A percentile compares a stretch with the other conserved stretches of the same genome.
phyloP scores from a whole-genome alignment of 2,888 invertebrate species.

The Eupithecia centaureata region DNA sequence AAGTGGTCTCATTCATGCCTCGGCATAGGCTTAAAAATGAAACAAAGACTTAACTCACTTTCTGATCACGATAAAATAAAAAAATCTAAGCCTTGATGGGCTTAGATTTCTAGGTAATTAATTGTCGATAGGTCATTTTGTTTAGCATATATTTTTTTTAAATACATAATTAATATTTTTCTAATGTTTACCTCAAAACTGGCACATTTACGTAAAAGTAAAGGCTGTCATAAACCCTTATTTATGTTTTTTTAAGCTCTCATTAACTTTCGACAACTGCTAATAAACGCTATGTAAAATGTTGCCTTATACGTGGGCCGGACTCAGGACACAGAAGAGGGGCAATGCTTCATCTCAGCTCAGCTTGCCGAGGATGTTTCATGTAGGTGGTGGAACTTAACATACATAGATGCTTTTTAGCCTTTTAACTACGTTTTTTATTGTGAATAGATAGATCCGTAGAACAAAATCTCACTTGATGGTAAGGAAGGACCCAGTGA shows the following conservation, averaged over 20 bases:
- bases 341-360: neutral
- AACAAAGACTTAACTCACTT: neutral
- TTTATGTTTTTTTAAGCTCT: conserved; percentile 26
- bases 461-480: no score
- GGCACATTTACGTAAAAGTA: neutral
- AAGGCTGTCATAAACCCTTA: conserved; percentile 21
- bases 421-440: neutral
- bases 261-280: conserved; percentile 28
- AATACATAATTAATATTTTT: neutral
- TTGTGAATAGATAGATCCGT: no score
- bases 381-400: neutral
- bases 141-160: no score
- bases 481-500: no score
- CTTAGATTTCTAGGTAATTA: no score
- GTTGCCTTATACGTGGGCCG: conserved; percentile 7
- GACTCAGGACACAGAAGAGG: conserved; percentile 8
- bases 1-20: neutral
- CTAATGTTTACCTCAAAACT: neutral
- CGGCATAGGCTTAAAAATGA: no score
- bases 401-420: neutral
- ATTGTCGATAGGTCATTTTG: no score
- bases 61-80: neutral
- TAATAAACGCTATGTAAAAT: conserved; percentile 21
- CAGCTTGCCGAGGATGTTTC: neutral
- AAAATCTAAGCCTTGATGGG: no score